These are phyloP conservation scores for Phaethornis superciliosus DNA, from an alignment of 2,113 vertebrate genomes.

Conservation along the genomic window DNA sequence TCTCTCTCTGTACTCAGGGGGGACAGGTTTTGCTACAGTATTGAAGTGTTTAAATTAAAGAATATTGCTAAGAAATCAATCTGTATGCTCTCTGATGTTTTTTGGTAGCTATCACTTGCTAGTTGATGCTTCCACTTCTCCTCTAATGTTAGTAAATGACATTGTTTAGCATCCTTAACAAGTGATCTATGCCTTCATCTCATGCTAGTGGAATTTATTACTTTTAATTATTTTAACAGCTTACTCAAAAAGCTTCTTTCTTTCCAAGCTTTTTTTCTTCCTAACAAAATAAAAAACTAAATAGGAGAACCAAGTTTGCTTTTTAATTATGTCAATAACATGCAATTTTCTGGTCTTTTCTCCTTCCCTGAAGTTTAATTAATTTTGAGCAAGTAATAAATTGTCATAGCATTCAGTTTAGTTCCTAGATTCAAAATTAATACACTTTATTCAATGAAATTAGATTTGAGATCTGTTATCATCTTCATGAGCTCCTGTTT, in stretches of 20 bases:
- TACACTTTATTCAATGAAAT: background rate
- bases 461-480: slow-evolving; percentile 8
- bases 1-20: background rate
- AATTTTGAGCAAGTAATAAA: slow-evolving; percentile 56
- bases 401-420: slow-evolving; percentile 23
- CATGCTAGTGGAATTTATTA: background rate
- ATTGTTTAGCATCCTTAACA: background rate
- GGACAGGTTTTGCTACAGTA: background rate
- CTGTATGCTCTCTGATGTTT: background rate
- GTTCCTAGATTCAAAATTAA: slow-evolving; percentile 23
- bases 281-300: slow-evolving; percentile 24
- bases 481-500: background rate
- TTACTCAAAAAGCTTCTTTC: background rate
- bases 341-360: slow-evolving; percentile 45
- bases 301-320: background rate
- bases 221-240: slow-evolving; percentile 49
- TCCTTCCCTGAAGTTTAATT: slow-evolving; percentile 54
- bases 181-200: slow-evolving; percentile 31
- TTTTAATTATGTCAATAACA: slow-evolving; percentile 58
- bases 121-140: background rate
- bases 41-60: background rate
- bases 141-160: background rate
- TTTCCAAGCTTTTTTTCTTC: background rate
- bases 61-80: slow-evolving; percentile 12
- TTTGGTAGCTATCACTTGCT: slow-evolving; percentile 28